Percentiles rank a stretch among this genome's conserved stretches.
phyloP scores from a whole-genome alignment of 2,888 invertebrate genomes.

The Empis livida region DNA sequence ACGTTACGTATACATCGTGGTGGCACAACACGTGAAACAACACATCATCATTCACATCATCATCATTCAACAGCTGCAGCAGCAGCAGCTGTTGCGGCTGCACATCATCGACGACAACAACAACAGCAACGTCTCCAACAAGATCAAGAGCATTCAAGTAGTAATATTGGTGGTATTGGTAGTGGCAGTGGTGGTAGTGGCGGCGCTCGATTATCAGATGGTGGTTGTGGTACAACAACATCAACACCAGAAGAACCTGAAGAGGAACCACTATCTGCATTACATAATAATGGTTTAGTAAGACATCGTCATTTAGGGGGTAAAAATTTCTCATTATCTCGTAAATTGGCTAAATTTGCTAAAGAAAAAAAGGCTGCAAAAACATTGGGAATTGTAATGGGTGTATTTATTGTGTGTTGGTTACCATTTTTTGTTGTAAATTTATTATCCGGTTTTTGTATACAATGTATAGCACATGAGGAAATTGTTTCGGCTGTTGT shows the following conservation, averaged over 20 bases:
- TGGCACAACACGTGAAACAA: slow-evolving; percentile 55
- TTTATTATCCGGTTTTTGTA: slow-evolving; percentile 78
- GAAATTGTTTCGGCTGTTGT: slow-evolving; percentile 79
- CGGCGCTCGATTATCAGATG: neutral
- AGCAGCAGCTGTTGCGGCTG: slow-evolving; percentile 19
- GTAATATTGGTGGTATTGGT: neutral
- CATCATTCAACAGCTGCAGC: slow-evolving; percentile 33
- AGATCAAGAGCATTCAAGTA: neutral
- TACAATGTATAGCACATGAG: slow-evolving; percentile 75
- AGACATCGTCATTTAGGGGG: slow-evolving; percentile 60
- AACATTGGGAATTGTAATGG: slow-evolving; percentile 93
- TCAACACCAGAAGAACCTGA: slow-evolving; percentile 52
- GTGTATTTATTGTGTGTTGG: slow-evolving; percentile 95
- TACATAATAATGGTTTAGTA: slow-evolving; percentile 64
- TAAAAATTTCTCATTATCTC: slow-evolving; percentile 84
- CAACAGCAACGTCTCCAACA: neutral
- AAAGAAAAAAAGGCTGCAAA: slow-evolving; percentile 97
- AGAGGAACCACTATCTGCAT: slow-evolving; percentile 59
- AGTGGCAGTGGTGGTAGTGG: neutral
- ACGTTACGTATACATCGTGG: slow-evolving; percentile 90
- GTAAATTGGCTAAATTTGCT: slow-evolving; percentile 88
- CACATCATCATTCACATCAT: slow-evolving; percentile 13
- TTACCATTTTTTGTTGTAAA: slow-evolving; percentile 94
- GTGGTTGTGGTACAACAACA: slow-evolving; percentile 36
- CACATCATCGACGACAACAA: slow-evolving; percentile 28